Evolutionary conservation across 2,888 invertebrate genomes (phyloP), one percentile per base, ranked within the genome.

Genomic region (Caenorhabditis sp.): DNA sequence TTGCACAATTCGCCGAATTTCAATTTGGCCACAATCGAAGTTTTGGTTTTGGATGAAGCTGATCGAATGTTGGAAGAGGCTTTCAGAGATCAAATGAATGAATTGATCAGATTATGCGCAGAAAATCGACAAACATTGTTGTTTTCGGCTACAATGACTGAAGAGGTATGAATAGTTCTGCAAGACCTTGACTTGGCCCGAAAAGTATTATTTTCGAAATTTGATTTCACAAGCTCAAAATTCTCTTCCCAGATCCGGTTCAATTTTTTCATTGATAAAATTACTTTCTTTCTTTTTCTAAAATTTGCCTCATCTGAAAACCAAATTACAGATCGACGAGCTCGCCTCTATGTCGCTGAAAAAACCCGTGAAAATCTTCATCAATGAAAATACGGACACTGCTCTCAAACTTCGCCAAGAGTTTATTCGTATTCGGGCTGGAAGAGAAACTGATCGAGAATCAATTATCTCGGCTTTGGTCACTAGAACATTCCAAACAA

Each of bases 91-190:
- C 99, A 99, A 89, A 95, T 99, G 95, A 97, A 95, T 88, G 96
- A 97, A 89, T 94, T 99, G 84, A 94, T 99, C 60, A 92, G 92
- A 21, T 93, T 95, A 84, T 97, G 97, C 89, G 92, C 95, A 0
- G 91, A 92, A 67, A 94, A 93, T 20, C 91, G 97, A 12, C 97
- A 99, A 89, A 97, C 96, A 0, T 93, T 99, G 92, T 90, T 99
- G 68, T 97, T 97, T 90, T 97, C 97, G 0, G 99, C 99, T 43
- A 99, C 99, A 17, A 97, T 99, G 97, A 95, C 95, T n/a, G 97
- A 97, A 64, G 92, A 94, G 43, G 43, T 43, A 31, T 31, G 10
- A n/a, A n/a, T n/a, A n/a, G n/a, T n/a, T n/a, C n/a, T n/a, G n/a
- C n/a, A n/a, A n/a, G n/a, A n/a, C n/a, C n/a, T n/a, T n/a, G n/a